Percentiles rank a stretch among this genome's conserved stretches.
These are phyloP conservation scores for Hipparchia semele DNA, from an alignment of 2,888 invertebrate species.

Conservation along the genomic window DNA sequence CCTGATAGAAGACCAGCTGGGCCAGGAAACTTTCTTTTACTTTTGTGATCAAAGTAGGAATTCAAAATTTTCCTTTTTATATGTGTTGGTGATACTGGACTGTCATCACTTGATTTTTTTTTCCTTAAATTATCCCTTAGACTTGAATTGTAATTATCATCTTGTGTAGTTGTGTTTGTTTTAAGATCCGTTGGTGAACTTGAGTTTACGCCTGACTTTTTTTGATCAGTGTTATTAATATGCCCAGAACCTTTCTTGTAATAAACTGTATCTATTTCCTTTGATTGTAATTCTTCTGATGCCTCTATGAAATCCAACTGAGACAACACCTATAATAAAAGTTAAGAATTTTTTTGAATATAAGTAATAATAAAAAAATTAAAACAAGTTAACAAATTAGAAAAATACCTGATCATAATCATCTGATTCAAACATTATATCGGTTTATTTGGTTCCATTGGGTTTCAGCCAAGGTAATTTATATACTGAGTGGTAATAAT, in stretches of 20 bases:
- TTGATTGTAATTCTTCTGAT: constrained; percentile 11
- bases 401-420: constrained; percentile 70
- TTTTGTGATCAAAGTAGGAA: constrained; percentile 69
- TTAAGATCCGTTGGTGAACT: not conserved
- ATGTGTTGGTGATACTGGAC: constrained; percentile 56
- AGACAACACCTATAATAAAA: constrained; percentile 63
- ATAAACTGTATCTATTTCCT: not conserved
- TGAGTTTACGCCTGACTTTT: not conserved
- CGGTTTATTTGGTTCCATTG: not conserved
- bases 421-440: constrained; percentile 73
- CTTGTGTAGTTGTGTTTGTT: not conserved
- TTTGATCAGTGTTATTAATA: not conserved
- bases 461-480: not conserved
- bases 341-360: too few species aligned
- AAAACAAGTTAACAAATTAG: too few species aligned
- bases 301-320: constrained; percentile 69
- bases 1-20: constrained; percentile 73
- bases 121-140: not conserved
- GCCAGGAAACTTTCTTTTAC: constrained; percentile 75
- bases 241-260: not conserved
- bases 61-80: constrained; percentile 70
- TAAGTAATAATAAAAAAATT: too few species aligned
- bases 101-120: constrained; percentile 9
- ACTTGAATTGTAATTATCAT: not conserved
- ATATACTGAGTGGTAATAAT: too few species aligned